These are phyloP conservation scores for Coreius guichenoti DNA, from an alignment of 2,797 vertebrate species.

Conservation along the genomic window DNA sequence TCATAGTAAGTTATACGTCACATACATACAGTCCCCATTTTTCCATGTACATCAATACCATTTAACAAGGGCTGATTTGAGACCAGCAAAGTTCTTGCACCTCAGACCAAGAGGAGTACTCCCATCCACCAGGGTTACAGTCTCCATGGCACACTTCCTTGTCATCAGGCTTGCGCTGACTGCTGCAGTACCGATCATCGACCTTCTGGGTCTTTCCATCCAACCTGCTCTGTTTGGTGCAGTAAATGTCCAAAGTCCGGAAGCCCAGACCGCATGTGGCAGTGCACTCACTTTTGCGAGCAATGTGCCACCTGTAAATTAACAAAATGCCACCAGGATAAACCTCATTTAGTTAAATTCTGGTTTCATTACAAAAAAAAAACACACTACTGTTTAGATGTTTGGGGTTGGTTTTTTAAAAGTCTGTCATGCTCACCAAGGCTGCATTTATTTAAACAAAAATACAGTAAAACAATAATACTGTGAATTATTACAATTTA, in stretches of 20 bases:
- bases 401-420: neutral
- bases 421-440: neutral
- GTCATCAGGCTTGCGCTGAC: constrained; percentile 86
- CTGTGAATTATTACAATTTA: neutral
- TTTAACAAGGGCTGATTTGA: constrained; percentile 5
- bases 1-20: constrained; percentile 6
- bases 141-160: constrained; percentile 93
- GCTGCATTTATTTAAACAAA: neutral
- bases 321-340: neutral
- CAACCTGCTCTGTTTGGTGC: constrained; percentile 85
- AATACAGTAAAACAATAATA: neutral
- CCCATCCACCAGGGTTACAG: constrained; percentile 92
- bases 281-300: constrained; percentile 90
- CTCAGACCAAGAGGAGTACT: constrained; percentile 95
- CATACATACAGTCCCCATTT: neutral
- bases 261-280: constrained; percentile 91
- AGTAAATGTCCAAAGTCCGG: constrained; percentile 90
- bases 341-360: neutral
- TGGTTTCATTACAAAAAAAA: neutral
- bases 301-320: constrained; percentile 87
- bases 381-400: neutral
- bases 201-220: constrained; percentile 91
- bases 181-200: constrained; percentile 87
- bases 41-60: neutral
- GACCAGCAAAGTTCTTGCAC: constrained; percentile 69